Percentiles rank a stretch among this genome's conserved stretches.
Evolutionary conservation across 2,888 invertebrate species (phyloP).

Genomic region (Folsomia manolachei): DNA sequence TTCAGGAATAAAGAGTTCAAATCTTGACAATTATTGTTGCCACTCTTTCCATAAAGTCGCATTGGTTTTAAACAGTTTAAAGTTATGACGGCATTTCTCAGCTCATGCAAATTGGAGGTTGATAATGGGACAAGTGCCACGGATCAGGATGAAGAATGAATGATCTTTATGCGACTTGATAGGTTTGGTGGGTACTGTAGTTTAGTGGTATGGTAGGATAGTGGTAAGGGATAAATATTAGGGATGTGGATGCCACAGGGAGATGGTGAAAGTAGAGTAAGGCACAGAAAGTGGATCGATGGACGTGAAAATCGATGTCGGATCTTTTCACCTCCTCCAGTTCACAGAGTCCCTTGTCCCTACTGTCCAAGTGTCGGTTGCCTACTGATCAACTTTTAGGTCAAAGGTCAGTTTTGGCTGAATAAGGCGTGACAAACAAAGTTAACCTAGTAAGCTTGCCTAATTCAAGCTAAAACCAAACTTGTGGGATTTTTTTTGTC

Average conservation of each 20-base stretch:
- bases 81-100: no score
- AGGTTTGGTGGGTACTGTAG: background rate
- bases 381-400: background rate
- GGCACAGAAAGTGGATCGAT: constrained; percentile 22
- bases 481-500: no score
- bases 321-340: constrained; percentile 29
- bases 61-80: no score
- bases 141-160: background rate
- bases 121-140: no score
- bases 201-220: background rate
- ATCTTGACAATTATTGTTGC: no score
- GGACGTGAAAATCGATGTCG: constrained; percentile 33
- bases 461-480: no score
- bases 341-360: background rate
- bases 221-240: background rate
- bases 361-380: background rate
- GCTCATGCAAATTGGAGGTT: no score
- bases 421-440: background rate
- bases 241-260: background rate
- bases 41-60: no score
- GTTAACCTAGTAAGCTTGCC: no score
- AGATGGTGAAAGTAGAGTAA: constrained; percentile 12
- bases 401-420: background rate
- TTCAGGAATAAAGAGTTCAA: no score
- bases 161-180: background rate